Evolutionary conservation across 2,888 invertebrate species (phyloP), one percentile per base, ranked within the genome.

Genomic region (Ormyrus nitidulus): DNA sequence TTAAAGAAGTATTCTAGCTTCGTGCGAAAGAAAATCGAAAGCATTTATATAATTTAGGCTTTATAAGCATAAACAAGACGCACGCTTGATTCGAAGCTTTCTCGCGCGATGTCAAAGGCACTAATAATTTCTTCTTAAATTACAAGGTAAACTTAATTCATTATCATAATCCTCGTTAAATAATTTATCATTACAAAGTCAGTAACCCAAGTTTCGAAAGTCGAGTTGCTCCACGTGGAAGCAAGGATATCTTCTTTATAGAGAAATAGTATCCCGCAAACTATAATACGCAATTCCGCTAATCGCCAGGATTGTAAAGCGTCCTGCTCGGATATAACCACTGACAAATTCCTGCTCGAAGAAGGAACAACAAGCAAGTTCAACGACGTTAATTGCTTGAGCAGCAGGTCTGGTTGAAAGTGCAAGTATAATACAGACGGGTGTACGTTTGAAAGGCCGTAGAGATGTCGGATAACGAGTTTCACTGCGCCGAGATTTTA

Each of bases 401-500:
- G 53, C 8, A 73, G 44, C 19, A 44, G 46, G 10, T 62, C 46
- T 19, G 34, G 13, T 65, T 49, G 62, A 62, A 64, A 62, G 62
- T 44, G 65, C n/a, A 53, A 53, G 59, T 70, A 11, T 19, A 19
- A 62, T 10, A 34, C 34, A 51, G 19, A 19, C 19, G 19, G 19
- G 19, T 19, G 10, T 58, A 59, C 64, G n/a, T 75, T 58, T 19
- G 56, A 66, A 75, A 75, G 75, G 59, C 49, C 66, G 64, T 10
- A 9, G 13, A 19, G 19, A 51, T 58, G 61, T 48, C 56, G 44
- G 51, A 19, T 61, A 75, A 68, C 56, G 48, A 76, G 62, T 76
- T 76, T 76, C 76, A 78, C 75, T 75, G 74, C 68, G 77, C 74
- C 19, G 79, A 72, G 79, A 19, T 19, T 80, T 77, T 77, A 80